Evolutionary conservation across 1,140 invertebrate species (phyloP), one percentile per base, ranked within the genome.

Genomic region (Caenorhabditis brenneri): DNA sequence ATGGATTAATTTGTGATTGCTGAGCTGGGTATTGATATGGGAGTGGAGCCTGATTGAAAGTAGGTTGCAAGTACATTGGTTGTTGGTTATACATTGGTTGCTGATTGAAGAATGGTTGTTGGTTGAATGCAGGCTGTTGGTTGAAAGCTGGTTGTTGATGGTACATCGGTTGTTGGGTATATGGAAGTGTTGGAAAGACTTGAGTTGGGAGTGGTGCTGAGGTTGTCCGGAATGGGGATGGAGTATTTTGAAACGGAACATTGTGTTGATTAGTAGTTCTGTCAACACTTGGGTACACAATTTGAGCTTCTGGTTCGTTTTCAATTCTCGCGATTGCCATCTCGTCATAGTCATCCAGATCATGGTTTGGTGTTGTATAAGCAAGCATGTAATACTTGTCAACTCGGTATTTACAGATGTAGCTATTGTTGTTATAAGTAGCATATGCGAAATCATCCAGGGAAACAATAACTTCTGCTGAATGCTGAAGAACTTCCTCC

Each of bases 261-360:
- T 53, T 19, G 16, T 19, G 7, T 16, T 27, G 65, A 15, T 42
- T 74, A 1, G 36, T n/a, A 7, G 65, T 42, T 42, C 22, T n/a
- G 27, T 74, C 33, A 12, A 74, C 36, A 4, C 19, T 10, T 1
- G 65, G 65, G 10, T 24, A 42, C 19, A 74, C 65, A 42, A 74
- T 24, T 24, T 74, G 36, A 10, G 65, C 65, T 74, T 74, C 65
- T 0, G 65, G 65, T 42, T 74, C 65, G 36, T 22, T 74, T 24
- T 74, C 65, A 24, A 74, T 74, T 42, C 24, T 74, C 2, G 36
- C 12, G 2, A n/a, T 33, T 1, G 65, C 65, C 65, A 74, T 74
- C 29, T 74, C 65, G 24, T 74, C 65, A 24, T 74, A 74, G n/a
- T 74, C 36, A 74, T 74, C 65, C 33, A 74, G n/a, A 24, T 74